phyloP scores from a whole-genome alignment of 2,797 vertebrate genomes.

The Premnoplex brunnescens region DNA sequence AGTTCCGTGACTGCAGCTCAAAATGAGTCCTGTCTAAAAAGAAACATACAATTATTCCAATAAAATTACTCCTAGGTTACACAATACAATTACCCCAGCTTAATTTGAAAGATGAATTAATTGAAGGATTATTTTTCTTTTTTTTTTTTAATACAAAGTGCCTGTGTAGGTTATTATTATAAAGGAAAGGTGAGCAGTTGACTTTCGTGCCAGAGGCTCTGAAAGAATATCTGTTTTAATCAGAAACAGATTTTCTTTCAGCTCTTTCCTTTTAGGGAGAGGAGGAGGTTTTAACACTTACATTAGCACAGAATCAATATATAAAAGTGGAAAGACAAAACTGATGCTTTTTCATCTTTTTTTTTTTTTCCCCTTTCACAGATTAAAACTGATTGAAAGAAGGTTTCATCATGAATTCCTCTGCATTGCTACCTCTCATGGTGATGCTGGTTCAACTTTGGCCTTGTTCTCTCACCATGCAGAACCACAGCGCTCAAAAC shows the following conservation, averaged over 20 bases:
- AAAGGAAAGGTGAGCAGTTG: neutral
- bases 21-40: conserved; percentile 25
- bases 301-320: neutral
- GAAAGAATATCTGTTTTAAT: neutral
- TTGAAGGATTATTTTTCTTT: conserved; percentile 11
- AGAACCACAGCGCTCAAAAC: neutral
- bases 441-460: conserved; percentile 46
- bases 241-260: neutral
- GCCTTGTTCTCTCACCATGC: neutral
- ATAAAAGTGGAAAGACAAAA: neutral
- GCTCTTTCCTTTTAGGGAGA: neutral
- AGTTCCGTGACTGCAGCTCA: conserved; percentile 25
- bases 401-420: conserved; percentile 55
- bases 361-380: neutral
- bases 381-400: conserved; percentile 28
- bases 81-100: conserved; percentile 43
- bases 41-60: conserved; percentile 40
- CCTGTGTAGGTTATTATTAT: neutral
- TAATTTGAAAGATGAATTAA: conserved; percentile 63
- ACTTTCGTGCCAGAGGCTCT: neutral
- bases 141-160: neutral
- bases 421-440: neutral
- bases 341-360: neutral
- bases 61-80: conserved; percentile 39
- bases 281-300: neutral